Evolutionary conservation across 1,140 invertebrate species (phyloP).

Genomic region (Dysdera silvatica): DNA sequence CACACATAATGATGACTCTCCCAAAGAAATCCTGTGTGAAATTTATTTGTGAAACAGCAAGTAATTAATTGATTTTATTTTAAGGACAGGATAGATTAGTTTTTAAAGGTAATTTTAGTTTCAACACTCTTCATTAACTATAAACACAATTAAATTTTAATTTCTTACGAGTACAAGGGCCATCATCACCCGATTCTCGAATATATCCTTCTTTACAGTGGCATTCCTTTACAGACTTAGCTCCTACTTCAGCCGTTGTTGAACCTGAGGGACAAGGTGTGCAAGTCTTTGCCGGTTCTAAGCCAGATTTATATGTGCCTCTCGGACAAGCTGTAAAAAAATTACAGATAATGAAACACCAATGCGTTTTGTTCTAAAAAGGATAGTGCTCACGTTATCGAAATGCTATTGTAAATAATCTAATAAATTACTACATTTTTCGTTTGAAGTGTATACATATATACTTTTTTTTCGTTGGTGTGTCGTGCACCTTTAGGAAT

Average conservation of each 20-base stretch:
- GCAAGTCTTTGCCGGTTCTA: conserved; percentile 5
- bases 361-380: background rate
- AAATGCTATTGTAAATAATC: background rate
- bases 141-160: too few species aligned
- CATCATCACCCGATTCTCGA: background rate
- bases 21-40: too few species aligned
- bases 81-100: too few species aligned
- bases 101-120: too few species aligned
- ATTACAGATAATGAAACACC: background rate
- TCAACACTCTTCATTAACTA: too few species aligned
- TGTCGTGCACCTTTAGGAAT: too few species aligned
- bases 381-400: background rate
- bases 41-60: too few species aligned
- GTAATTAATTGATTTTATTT: too few species aligned
- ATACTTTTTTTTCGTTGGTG: background rate
- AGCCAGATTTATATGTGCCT: conserved; percentile 14
- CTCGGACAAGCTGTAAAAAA: conserved; percentile 18
- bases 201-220: conserved; percentile 16
- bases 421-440: background rate
- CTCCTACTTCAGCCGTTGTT: conserved; percentile 1
- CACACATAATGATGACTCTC: too few species aligned
- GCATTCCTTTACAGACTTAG: conserved; percentile 4
- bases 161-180: conserved; percentile 14
- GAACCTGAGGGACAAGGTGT: conserved; percentile 9
- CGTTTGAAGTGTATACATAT: background rate